A percentile compares a stretch with the other conserved stretches of the same genome.
Evolutionary conservation across 2,888 invertebrate species (phyloP).

Genomic region (Eucriotettix oculatus): DNA sequence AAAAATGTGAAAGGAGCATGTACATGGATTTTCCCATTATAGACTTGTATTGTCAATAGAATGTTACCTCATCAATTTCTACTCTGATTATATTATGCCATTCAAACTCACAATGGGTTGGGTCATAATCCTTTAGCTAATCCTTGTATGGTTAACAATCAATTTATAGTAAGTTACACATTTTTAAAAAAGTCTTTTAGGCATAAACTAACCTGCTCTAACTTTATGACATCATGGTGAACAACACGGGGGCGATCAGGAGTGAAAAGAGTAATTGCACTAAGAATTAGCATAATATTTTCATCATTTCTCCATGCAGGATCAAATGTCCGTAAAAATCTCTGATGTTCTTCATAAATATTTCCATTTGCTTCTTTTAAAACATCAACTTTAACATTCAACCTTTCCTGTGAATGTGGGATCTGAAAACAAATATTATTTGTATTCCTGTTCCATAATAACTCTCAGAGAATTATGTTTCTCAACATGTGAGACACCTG

Average conservation of each 20-base stretch:
- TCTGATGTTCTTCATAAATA: slow-evolving; percentile 72
- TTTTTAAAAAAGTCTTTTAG: too few relatives aligned
- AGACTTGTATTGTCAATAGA: too few relatives aligned
- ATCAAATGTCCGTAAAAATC: slow-evolving; percentile 73
- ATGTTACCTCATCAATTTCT: too few relatives aligned
- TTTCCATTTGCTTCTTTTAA: slow-evolving; percentile 81
- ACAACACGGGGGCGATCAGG: slow-evolving; percentile 65
- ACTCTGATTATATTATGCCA: too few relatives aligned
- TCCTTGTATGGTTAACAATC: neutral
- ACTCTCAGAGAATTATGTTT: neutral
- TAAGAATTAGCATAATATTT: slow-evolving; percentile 76
- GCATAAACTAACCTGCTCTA: slow-evolving; percentile 51
- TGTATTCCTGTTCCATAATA: neutral
- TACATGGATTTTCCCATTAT: too few relatives aligned
- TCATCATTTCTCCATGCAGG: slow-evolving; percentile 74
- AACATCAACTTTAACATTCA: slow-evolving; percentile 73
- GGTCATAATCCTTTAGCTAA: too few relatives aligned
- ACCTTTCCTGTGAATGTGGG: slow-evolving; percentile 58
- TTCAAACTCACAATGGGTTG: too few relatives aligned
- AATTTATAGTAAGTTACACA: neutral
- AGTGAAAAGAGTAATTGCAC: slow-evolving; percentile 80
- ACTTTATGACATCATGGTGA: slow-evolving; percentile 66
- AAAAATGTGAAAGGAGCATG: too few relatives aligned
- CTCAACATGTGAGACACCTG: neutral
- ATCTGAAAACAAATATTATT: slow-evolving; percentile 32